Evolutionary conservation across 1,140 invertebrate species (phyloP).

Genomic region (Trachymyrmex septentrionalis): DNA sequence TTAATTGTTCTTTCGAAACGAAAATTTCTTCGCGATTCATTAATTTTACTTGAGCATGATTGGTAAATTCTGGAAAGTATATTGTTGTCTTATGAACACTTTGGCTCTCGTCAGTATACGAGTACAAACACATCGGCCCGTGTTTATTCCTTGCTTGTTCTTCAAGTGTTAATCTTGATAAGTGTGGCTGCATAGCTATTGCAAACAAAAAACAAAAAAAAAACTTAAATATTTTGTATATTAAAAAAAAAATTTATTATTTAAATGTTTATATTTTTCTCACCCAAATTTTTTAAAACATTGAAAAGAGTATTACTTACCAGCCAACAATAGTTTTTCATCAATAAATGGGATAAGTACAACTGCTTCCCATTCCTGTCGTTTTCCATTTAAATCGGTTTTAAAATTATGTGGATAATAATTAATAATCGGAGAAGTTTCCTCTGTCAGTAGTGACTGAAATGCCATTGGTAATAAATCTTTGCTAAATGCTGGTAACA

Average conservation of each 20-base stretch:
- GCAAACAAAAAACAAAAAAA: neutral
- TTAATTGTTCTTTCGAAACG: slow-evolving; percentile 88
- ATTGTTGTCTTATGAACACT: slow-evolving; percentile 88
- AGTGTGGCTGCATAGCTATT: slow-evolving; percentile 92
- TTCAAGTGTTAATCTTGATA: slow-evolving; percentile 89
- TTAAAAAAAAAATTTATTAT: neutral
- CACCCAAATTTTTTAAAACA: slow-evolving; percentile 20
- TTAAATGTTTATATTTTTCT: slow-evolving; percentile 42
- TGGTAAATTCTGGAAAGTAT: slow-evolving; percentile 90
- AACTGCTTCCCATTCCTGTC: slow-evolving; percentile 98
- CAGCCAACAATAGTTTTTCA: slow-evolving; percentile 87
- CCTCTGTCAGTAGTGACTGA: slow-evolving; percentile 93
- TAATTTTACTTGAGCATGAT: slow-evolving; percentile 87
- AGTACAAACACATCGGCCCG: slow-evolving; percentile 94
- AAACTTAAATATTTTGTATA: neutral
- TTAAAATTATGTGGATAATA: slow-evolving; percentile 97
- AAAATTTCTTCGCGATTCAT: slow-evolving; percentile 88
- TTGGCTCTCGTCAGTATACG: slow-evolving; percentile 88
- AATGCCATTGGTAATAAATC: slow-evolving; percentile 93
- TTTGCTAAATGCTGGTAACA: slow-evolving; percentile 95
- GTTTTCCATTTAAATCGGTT: slow-evolving; percentile 97
- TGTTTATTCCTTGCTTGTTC: slow-evolving; percentile 93
- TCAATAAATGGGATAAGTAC: slow-evolving; percentile 99
- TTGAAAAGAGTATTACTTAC: slow-evolving; percentile 83
- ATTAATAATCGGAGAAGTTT: slow-evolving; percentile 94